Evolutionary conservation across 2,113 vertebrate species (phyloP), one percentile per base, ranked within the genome.

Genomic region (Syngnathus typhle): DNA sequence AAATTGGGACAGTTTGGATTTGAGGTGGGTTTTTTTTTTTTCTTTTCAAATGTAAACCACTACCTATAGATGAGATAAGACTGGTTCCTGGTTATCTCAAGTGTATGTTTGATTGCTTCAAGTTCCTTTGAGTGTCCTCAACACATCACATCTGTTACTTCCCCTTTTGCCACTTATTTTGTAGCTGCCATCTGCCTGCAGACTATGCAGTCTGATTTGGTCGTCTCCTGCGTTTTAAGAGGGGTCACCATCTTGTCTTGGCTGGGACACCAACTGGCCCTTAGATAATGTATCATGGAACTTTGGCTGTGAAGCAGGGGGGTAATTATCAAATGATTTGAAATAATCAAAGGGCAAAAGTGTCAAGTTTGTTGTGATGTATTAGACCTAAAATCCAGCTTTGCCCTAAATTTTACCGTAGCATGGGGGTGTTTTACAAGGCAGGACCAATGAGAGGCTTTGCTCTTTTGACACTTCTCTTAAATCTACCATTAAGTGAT

Each of bases 401-500:
- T 73, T 80, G 60, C 80, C 85, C 79, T 69, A 58, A 79, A 79
- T 75, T 75, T 85, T 82, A 80, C 87, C 73, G 82, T 85, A 88
- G 88, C 85, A 84, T 80, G 82, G 86, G 83, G 69, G 86, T 62
- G 75, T 80, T 82, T 72, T 64, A 72, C 73, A 82, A 71, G 79
- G 64, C 78, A 54, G 85, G 84, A 76, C 70, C 84, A 81, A 84
- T 86, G 85, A 89, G 81, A 73, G 67, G 84, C 84, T 82, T 78
- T 72, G 69, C 32, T 56, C 69, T 68, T 65, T 21, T 52, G 44
- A 60, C 52, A 65, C 44, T 51, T 3, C 12, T 62, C 60, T 21
- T 58, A 32, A 27, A 43, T 59, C 21, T 21, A 43, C 65, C 46
- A 71, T 65, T 68, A 19, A 69, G 65, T 36, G 68, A 67, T 83